Percentiles rank a stretch among this genome's conserved stretches.
phyloP scores from a whole-genome alignment of 2,888 invertebrate genomes.

The Didymodactylos carnosus region DNA sequence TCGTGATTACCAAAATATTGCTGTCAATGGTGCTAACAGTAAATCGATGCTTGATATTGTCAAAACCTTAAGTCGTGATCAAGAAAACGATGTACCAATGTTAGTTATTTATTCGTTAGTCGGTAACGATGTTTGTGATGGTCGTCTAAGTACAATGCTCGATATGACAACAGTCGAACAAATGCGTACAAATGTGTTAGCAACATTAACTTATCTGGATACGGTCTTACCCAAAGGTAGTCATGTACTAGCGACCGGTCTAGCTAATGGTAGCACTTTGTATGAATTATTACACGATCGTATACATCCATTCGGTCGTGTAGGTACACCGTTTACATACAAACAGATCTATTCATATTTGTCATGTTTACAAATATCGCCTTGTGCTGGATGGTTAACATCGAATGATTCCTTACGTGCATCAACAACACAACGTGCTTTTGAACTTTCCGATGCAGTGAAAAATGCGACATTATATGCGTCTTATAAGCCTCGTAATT shows the following conservation, averaged over 20 bases:
- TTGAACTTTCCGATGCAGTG: conserved; percentile 21
- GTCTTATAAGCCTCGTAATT: conserved; percentile 17
- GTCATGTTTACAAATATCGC: conserved; percentile 36
- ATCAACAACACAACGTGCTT: conserved; percentile 18
- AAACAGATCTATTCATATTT: conserved; percentile 36
- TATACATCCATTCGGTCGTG: conserved; percentile 35
- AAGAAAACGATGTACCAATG: conserved; percentile 32
- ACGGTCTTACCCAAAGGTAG: conserved; percentile 33
- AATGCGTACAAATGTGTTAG: conserved; percentile 24
- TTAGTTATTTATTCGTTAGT: conserved; percentile 35
- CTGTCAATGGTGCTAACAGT: conserved; percentile 33
- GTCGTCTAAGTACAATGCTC: conserved; percentile 33
- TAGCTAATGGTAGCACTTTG: conserved; percentile 36
- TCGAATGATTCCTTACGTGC: conserved; percentile 23
- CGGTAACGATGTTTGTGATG: conserved; percentile 41
- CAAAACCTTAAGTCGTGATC: conserved; percentile 25
- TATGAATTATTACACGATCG: conserved; percentile 33
- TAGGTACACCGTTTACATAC: conserved; percentile 36
- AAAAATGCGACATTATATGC: conserved; percentile 19
- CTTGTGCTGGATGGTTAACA: conserved; percentile 38
- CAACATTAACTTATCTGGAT: conserved; percentile 25
- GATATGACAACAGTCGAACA: conserved; percentile 35
- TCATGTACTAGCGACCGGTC: conserved; percentile 35
- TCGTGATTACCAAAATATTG: conserved; percentile 38
- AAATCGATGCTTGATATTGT: background rate